These are phyloP conservation scores for Nymphalis polychloros DNA, from an alignment of 2,888 invertebrate species.

Conservation along the genomic window DNA sequence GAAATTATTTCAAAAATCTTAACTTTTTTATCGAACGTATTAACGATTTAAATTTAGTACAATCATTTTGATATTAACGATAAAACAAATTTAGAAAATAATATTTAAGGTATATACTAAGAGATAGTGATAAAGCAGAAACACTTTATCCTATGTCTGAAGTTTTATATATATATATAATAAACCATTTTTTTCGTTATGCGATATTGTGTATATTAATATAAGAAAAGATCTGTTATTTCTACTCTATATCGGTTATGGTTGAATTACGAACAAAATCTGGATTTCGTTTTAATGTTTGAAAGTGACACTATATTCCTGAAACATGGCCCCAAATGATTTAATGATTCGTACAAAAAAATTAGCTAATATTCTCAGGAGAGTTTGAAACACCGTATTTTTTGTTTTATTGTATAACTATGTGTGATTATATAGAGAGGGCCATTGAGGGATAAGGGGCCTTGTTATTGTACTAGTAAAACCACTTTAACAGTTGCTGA, in stretches of 20 bases:
- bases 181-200: constrained; percentile 18
- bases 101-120: constrained; percentile 10
- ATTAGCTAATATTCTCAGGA: too few relatives aligned
- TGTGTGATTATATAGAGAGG: too few relatives aligned
- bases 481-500: too few relatives aligned
- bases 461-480: too few relatives aligned
- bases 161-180: constrained; percentile 18
- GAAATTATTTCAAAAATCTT: neutral
- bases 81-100: constrained; percentile 23
- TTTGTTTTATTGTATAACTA: too few relatives aligned
- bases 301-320: neutral
- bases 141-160: constrained; percentile 14
- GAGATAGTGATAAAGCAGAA: constrained; percentile 14
- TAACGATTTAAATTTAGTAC: constrained; percentile 19
- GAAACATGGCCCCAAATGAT: neutral
- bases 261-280: constrained; percentile 15
- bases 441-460: too few relatives aligned
- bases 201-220: constrained; percentile 17
- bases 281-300: constrained; percentile 1
- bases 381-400: too few relatives aligned
- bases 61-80: constrained; percentile 16
- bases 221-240: constrained; percentile 28
- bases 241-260: constrained; percentile 29
- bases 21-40: neutral
- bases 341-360: neutral